Evolutionary conservation across 2,888 invertebrate genomes (phyloP).

Genomic region (Phaedon cochleariae): DNA sequence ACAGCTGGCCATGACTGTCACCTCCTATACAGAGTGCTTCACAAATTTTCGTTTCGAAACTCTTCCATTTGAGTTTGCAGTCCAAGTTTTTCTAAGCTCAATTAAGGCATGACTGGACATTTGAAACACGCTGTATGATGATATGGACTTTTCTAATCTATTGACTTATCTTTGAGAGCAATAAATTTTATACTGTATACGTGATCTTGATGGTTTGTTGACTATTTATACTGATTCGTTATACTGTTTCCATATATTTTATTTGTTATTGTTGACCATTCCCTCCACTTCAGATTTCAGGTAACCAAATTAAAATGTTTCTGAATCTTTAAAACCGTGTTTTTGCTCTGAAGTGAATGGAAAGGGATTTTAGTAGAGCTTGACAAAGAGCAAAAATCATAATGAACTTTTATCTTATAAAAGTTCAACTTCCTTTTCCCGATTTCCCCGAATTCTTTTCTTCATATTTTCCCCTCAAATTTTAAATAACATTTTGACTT

Average conservation of each 20-base stretch:
- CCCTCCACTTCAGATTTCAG: background rate
- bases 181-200: constrained; percentile 39
- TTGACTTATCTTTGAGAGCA: constrained; percentile 30
- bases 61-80: background rate
- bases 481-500: background rate
- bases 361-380: background rate
- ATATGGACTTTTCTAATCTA: background rate
- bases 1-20: no score
- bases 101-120: background rate
- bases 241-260: background rate
- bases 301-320: no score
- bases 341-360: background rate
- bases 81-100: background rate
- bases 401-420: background rate
- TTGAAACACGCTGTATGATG: background rate
- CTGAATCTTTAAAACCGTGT: background rate
- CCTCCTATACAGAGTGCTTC: background rate
- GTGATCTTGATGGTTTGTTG: constrained; percentile 4
- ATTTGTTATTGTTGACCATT: background rate
- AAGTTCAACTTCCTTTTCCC: background rate
- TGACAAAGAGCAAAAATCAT: background rate
- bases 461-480: background rate
- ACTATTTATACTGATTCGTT: background rate
- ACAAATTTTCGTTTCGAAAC: background rate
- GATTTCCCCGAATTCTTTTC: background rate